Percentiles rank a stretch among this genome's conserved stretches.
Conservation (phyloP, 2,797 vertebrate genomes). For the Staurois parvus region DNA sequence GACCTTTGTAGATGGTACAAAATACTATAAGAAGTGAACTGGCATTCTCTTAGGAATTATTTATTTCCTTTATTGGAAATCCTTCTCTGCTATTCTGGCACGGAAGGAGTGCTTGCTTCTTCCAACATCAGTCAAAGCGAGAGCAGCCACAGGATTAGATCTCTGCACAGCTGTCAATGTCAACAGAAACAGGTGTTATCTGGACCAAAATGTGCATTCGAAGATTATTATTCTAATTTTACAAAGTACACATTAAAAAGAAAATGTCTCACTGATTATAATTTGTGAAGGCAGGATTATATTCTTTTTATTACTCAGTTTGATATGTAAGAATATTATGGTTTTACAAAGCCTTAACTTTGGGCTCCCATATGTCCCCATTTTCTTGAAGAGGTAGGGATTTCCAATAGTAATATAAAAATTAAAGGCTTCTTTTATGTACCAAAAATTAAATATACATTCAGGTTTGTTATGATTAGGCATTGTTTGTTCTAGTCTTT, state of each 20-base stretch:
- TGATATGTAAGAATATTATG: background rate
- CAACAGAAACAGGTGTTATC: slow-evolving; percentile 46
- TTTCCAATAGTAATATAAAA: background rate
- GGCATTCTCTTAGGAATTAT: background rate
- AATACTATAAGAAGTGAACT: background rate
- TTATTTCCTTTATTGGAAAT: slow-evolving; percentile 14
- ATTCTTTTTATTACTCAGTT: background rate
- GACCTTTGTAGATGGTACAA: background rate
- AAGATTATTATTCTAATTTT: slow-evolving; percentile 2
- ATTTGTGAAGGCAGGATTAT: background rate
- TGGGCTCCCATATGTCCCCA: background rate
- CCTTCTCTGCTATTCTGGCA: background rate
- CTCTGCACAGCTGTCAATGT: slow-evolving; percentile 50
- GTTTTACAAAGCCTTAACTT: background rate
- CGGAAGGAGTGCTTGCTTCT: background rate
- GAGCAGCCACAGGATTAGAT: slow-evolving; percentile 46
- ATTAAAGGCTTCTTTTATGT: background rate
- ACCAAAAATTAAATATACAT: no score
- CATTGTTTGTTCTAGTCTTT: no score
- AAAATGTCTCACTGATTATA: background rate
- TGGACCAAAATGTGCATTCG: slow-evolving; percentile 38
- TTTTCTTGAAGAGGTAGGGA: background rate
- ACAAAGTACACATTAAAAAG: slow-evolving; percentile 1
- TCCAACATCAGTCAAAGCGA: slow-evolving; percentile 32
- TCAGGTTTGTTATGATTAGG: no score